Evolutionary conservation across 2,888 invertebrate species (phyloP), one percentile per base, ranked within the genome.

Genomic region (Melolontha melolontha): DNA sequence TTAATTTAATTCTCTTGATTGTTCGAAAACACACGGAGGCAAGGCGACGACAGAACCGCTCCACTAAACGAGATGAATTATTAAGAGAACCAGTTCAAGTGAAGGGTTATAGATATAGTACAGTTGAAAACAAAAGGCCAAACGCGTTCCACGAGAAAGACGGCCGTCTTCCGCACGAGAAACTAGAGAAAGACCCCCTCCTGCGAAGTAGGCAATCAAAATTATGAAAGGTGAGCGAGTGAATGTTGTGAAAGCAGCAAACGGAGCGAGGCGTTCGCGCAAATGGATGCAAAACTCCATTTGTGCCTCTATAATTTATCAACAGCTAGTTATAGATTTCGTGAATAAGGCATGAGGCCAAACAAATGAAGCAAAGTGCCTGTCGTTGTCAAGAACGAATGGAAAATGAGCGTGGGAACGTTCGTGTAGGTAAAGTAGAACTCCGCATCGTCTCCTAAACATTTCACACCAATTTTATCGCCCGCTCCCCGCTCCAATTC

Each of bases 321-420:
- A 79, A 78, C 79, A 79, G 76, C 79, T 79, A 79, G 79, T 80
- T 79, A 80, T 80, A 79, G 79, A 79, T 79, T 79, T 76, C 75
- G 73, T 80, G 81, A 80, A 81, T 81, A 79, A 80, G 74, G 79
- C 76, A 81, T 81, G 79, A 80, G 79, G 72, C 79, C 80, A 80
- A 80, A 77, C 77, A 77, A 78, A 79, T 74, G 78, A 77, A 75
- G 75, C 73, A 72, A 76, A 80, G 81, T 80, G 79, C 80, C 76
- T 70, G 75, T 73, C 73, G 75, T 74, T 77, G 77, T 77, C 76
- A 75, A 75, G 79, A 79, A 80, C 79, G 81, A 80, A 81, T 80
- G 75, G 78, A 68, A 78, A 78, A 81, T 80, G 80, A 81, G 74
- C 79, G 80, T 80, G 80, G 77, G 80, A 80, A 79, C 27, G 27